Evolutionary conservation across 1,140 invertebrate species (phyloP), one percentile per base, ranked within the genome.

Genomic region (Caenorhabditis inopinata): DNA sequence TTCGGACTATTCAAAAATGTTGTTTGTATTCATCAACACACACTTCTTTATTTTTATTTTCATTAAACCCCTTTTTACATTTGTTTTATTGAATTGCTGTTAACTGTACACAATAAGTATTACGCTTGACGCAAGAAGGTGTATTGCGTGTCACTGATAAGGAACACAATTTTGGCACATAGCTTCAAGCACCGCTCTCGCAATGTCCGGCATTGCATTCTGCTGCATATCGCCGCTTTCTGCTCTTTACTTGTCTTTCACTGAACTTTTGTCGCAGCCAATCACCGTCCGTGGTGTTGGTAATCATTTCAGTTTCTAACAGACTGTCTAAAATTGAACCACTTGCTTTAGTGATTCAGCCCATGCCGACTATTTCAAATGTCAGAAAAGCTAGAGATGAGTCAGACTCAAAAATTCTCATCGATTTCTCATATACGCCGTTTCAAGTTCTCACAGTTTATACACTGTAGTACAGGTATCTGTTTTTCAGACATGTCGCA

Each of bases 101-200:
- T 68, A 68, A 32, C 58, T 68, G 58, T 25, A 68, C 38, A 68
- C 58, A 68, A 68, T 68, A 68, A 29, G 58, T 68, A 38, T 68
- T 23, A 32, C 58, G 58, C 58, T 32, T 68, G 58, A 68, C 58
- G 58, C 58, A 32, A 38, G 32, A 68, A 68, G 58, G 58, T 68
- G 58, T 68, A 68, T 38, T 68, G 58, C 58, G 58, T 68, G 58
- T 29, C 58, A 68, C 58, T 38, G 32, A 38, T 38, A 68, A 38
- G 32, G 21, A 32, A 9, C 58, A 68, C 58, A n/a, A 32, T 42
- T 68, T 68, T 29, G 32, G 32, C 35, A 18, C 16, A 68, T n/a
- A n/a, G 32, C n/a, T 42, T 68, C n/a, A 21, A 38, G 58, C 32
- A 16, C 16, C 38, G 58, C 58, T 68, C 32, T 68, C 35, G 58